phyloP scores from a whole-genome alignment of 1,140 invertebrate species.

The Campodea augens region DNA sequence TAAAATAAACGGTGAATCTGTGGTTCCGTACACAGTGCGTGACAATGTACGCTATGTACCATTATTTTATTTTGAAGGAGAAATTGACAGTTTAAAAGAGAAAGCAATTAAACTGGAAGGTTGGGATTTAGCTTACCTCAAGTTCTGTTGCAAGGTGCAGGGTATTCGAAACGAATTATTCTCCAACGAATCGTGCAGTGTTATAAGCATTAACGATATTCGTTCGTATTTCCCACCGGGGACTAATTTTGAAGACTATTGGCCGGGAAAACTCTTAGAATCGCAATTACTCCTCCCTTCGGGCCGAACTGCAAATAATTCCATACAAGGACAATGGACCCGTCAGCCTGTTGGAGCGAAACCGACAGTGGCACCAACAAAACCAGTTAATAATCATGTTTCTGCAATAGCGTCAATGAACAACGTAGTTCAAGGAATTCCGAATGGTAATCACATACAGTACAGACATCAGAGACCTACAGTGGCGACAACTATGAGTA shows the following conservation, averaged over 20 bases:
- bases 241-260: slow-evolving; percentile 75
- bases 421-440: no score
- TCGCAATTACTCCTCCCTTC: slow-evolving; percentile 31
- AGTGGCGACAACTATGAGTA: no score
- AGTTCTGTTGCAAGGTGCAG: slow-evolving; percentile 86
- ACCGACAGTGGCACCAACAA: no score
- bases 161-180: slow-evolving; percentile 78
- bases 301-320: background rate
- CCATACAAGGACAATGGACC: slow-evolving; percentile 33
- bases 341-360: slow-evolving; percentile 27
- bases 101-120: slow-evolving; percentile 66
- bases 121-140: slow-evolving; percentile 79
- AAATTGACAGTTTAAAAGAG: slow-evolving; percentile 69
- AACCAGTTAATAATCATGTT: no score
- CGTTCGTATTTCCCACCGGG: slow-evolving; percentile 75
- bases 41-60: slow-evolving; percentile 72
- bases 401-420: no score
- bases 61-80: slow-evolving; percentile 82
- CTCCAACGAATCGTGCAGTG: slow-evolving; percentile 67
- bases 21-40: slow-evolving; percentile 77
- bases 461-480: no score
- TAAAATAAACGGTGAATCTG: slow-evolving; percentile 79
- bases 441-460: no score
- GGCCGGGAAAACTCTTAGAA: slow-evolving; percentile 68
- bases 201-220: slow-evolving; percentile 73